Evolutionary conservation across 1,140 invertebrate species (phyloP).

Genomic region (Euglossa dilemma): DNA sequence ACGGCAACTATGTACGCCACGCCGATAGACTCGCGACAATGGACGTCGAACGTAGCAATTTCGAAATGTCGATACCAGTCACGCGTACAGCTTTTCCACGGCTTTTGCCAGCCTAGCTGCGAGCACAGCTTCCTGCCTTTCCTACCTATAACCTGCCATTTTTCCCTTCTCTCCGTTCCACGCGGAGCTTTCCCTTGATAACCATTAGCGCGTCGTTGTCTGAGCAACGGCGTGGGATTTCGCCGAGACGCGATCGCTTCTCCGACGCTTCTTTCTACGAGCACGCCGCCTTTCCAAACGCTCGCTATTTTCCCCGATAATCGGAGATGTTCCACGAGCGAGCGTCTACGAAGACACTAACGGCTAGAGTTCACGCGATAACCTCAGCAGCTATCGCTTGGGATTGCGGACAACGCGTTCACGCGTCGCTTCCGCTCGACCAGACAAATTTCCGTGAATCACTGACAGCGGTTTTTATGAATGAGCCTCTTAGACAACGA

Average conservation of each 20-base stretch:
- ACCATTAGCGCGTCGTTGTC: neutral
- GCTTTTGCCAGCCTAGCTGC: neutral
- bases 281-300: neutral
- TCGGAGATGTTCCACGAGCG: neutral
- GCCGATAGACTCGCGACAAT: constrained; percentile 64
- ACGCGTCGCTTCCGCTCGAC: neutral
- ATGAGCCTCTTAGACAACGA: neutral
- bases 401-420: neutral
- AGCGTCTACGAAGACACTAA: neutral
- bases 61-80: constrained; percentile 72
- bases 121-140: neutral
- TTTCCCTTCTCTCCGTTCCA: constrained; percentile 28
- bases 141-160: neutral
- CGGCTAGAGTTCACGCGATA: neutral
- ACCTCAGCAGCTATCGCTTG: neutral
- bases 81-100: constrained; percentile 34
- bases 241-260: neutral
- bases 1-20: constrained; percentile 17
- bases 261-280: no score
- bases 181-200: neutral
- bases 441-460: constrained; percentile 5
- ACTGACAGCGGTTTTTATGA: neutral
- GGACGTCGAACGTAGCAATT: constrained; percentile 71
- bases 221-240: neutral
- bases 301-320: neutral